A percentile compares a stretch with the other conserved stretches of the same genome.
Evolutionary conservation across 1,140 invertebrate species (phyloP).

Genomic region (Drosophila willistoni): DNA sequence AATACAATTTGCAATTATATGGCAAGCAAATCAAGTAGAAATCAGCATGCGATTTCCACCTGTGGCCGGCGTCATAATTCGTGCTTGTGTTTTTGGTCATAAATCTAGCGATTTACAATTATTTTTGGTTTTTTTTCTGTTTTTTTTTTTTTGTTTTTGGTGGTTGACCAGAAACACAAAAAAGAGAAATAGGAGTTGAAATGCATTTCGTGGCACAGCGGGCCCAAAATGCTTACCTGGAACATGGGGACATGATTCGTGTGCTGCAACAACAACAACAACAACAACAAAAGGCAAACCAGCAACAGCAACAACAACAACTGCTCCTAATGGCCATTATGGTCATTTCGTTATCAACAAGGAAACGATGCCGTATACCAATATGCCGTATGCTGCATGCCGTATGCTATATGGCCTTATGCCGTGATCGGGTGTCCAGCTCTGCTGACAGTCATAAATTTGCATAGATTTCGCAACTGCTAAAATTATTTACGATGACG

Average conservation of each 20-base stretch:
- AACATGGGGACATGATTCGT: constrained; percentile 48
- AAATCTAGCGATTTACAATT: constrained; percentile 81
- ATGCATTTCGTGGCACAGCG: constrained; percentile 78
- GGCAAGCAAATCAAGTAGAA: constrained; percentile 78
- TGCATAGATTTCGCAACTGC: constrained; percentile 73
- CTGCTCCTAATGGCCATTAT: constrained; percentile 76
- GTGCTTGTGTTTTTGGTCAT: constrained; percentile 76
- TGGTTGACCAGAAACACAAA: constrained; percentile 33
- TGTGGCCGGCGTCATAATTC: constrained; percentile 80
- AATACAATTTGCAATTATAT: constrained; percentile 81
- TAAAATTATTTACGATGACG: constrained; percentile 80
- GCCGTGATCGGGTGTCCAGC: constrained; percentile 36
- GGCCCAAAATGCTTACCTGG: constrained; percentile 47
- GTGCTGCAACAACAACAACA: constrained; percentile 58
- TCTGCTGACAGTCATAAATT: constrained; percentile 71
- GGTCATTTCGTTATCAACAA: constrained; percentile 77
- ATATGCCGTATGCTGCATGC: not conserved
- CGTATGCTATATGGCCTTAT: not conserved
- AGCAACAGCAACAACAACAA: constrained; percentile 39
- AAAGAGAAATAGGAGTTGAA: constrained; percentile 40
- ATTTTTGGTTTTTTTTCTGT: constrained; percentile 38
- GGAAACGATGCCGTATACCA: constrained; percentile 51
- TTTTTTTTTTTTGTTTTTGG: not conserved
- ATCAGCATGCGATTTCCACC: constrained; percentile 80
- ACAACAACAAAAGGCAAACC: constrained; percentile 55